Conservation (phyloP, 2,113 vertebrate species). For the Cyphomyrus discorhynchus region DNA sequence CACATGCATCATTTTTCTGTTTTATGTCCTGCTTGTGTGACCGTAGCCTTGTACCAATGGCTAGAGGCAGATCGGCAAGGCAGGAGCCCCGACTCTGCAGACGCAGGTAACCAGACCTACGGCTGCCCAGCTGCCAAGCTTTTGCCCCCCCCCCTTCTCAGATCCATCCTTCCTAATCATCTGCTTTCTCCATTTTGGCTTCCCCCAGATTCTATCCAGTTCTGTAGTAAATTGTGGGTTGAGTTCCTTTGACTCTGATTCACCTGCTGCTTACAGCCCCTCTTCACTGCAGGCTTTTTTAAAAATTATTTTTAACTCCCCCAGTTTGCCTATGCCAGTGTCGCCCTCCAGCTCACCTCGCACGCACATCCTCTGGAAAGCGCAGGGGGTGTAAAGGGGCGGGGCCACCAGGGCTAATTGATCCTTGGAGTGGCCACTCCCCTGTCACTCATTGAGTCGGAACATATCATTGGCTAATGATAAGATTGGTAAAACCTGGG, state of each 20-base stretch:
- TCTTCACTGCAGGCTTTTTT: not conserved
- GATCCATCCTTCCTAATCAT: not conserved
- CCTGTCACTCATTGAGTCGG: not conserved
- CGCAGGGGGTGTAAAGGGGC: no score
- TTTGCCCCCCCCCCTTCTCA: not conserved
- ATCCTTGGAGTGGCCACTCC: not conserved
- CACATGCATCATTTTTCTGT: conserved; percentile 45
- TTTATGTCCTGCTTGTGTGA: conserved; percentile 60
- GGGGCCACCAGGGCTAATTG: not conserved
- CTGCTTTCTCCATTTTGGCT: not conserved
- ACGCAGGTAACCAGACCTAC: conserved; percentile 73
- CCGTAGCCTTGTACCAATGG: conserved; percentile 89
- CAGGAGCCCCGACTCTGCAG: conserved; percentile 71
- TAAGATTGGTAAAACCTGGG: not conserved
- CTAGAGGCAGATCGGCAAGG: conserved; percentile 87
- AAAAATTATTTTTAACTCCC: not conserved
- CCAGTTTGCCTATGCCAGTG: not conserved
- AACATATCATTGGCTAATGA: not conserved
- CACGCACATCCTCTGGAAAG: not conserved
- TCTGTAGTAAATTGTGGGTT: not conserved
- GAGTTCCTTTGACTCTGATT: not conserved
- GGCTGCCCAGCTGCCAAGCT: not conserved
- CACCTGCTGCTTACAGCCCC: not conserved
- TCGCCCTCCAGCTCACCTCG: not conserved
- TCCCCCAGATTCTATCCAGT: not conserved